Percentiles rank a stretch among this genome's conserved stretches.
Evolutionary conservation across 2,888 invertebrate species (phyloP).

Genomic region (Megastigmus dorsalis): DNA sequence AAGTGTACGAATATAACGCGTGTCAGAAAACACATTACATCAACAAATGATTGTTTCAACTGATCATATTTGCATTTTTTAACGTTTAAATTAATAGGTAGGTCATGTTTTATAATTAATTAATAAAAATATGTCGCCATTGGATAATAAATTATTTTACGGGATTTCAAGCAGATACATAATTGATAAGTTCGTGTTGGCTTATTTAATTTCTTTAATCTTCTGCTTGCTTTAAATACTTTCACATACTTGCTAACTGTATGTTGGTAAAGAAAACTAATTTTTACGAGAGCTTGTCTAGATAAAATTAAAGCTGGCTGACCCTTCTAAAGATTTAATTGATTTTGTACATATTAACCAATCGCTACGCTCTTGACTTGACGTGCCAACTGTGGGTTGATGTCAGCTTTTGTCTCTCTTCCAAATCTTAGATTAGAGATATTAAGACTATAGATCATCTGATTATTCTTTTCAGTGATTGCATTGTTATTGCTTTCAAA

Average conservation of each 20-base stretch:
- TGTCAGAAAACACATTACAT: too few species aligned
- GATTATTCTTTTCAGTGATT: slow-evolving; percentile 24
- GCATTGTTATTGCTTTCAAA: slow-evolving; percentile 6
- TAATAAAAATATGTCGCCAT: too few species aligned
- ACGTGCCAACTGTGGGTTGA: slow-evolving; percentile 59
- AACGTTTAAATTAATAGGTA: too few species aligned
- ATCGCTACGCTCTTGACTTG: slow-evolving; percentile 59
- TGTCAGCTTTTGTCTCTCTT: slow-evolving; percentile 58
- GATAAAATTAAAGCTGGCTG: slow-evolving; percentile 60
- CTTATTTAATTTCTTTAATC: not conserved
- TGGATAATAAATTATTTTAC: not conserved
- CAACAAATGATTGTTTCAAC: too few species aligned
- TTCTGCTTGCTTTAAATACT: not conserved
- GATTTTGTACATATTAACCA: slow-evolving; percentile 62
- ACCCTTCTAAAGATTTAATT: slow-evolving; percentile 63
- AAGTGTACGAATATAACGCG: too few species aligned
- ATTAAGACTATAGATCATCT: slow-evolving; percentile 31
- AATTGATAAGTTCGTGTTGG: not conserved
- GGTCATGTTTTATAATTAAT: not conserved
- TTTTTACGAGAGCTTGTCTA: slow-evolving; percentile 52
- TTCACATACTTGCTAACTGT: not conserved
- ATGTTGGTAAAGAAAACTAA: not conserved
- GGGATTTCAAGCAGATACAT: not conserved
- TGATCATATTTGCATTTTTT: too few species aligned
- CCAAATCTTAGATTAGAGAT: slow-evolving; percentile 44